A percentile compares a stretch with the other conserved stretches of the same genome.
Evolutionary conservation across 1,140 invertebrate genomes (phyloP).

Genomic region (Capitella teleta): DNA sequence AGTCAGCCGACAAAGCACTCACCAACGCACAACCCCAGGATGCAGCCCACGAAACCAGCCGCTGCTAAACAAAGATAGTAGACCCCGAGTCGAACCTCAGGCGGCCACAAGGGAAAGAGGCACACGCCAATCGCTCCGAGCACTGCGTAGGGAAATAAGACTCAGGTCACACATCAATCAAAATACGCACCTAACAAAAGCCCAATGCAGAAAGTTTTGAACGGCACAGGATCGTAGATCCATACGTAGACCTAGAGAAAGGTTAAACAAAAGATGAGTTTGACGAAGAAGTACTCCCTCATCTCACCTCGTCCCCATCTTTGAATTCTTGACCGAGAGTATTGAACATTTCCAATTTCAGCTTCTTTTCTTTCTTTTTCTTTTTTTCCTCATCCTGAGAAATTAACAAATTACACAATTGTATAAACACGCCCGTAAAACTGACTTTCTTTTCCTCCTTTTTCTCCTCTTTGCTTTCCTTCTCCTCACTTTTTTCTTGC

Average conservation of each 20-base stretch:
- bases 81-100: constrained; percentile 81
- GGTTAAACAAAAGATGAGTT: too few relatives aligned
- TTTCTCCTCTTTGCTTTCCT: constrained; percentile 26
- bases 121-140: constrained; percentile 89
- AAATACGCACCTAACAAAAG: constrained; percentile 53
- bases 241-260: constrained; percentile 77
- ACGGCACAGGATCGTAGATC: constrained; percentile 96
- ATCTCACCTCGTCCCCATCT: constrained; percentile 70
- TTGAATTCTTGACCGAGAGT: constrained; percentile 88
- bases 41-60: constrained; percentile 85
- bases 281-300: too few relatives aligned
- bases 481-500: constrained; percentile 25
- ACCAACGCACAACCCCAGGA: constrained; percentile 73
- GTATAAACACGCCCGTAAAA: too few relatives aligned
- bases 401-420: too few relatives aligned
- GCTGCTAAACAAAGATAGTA: constrained; percentile 93
- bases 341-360: constrained; percentile 88
- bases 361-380: constrained; percentile 48
- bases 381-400: constrained; percentile 11
- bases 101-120: constrained; percentile 95
- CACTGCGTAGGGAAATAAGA: constrained; percentile 45
- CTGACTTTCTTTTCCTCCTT: constrained; percentile 10
- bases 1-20: not conserved
- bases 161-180: not conserved
- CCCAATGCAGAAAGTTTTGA: constrained; percentile 93